Percentiles rank a stretch among this genome's conserved stretches.
These are phyloP conservation scores for Hippocampus abdominalis DNA, from an alignment of 2,113 vertebrate species.

Conservation along the genomic window DNA sequence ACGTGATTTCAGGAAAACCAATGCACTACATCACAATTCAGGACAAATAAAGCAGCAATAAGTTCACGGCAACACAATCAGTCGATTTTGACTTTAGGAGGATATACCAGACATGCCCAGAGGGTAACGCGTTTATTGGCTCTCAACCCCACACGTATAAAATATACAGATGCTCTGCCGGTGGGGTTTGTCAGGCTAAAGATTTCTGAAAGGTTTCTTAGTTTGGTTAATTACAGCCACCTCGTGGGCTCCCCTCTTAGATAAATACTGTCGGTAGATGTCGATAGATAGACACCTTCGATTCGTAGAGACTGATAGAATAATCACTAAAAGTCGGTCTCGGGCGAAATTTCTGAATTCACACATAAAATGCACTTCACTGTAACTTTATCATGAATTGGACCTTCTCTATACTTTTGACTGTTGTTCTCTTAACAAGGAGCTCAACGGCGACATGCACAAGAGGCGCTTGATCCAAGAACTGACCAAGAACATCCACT, in stretches of 20 bases:
- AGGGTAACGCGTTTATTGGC: not conserved
- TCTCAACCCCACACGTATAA: not conserved
- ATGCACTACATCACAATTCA: conserved; percentile 7
- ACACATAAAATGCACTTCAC: not conserved
- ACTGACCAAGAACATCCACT: not conserved
- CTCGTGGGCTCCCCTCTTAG: not conserved
- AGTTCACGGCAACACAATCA: not conserved
- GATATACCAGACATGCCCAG: not conserved
- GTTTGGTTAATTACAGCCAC: not conserved
- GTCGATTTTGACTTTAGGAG: not conserved
- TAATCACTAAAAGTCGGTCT: not conserved
- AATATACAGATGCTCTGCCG: not conserved
- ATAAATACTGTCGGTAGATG: not conserved
- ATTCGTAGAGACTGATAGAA: not conserved
- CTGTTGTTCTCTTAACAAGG: not conserved
- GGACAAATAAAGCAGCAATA: conserved; percentile 4
- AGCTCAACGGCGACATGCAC: not conserved
- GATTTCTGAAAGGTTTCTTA: not conserved
- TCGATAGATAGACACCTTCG: not conserved
- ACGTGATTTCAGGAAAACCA: conserved; percentile 13
- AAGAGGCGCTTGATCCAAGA: not conserved
- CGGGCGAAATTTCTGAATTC: not conserved
- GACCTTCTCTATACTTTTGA: not conserved
- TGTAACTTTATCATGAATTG: not conserved
- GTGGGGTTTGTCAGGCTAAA: not conserved